A percentile compares a stretch with the other conserved stretches of the same genome.
phyloP scores from a whole-genome alignment of 2,797 vertebrate species.

The Thripadectes ignobilis region DNA sequence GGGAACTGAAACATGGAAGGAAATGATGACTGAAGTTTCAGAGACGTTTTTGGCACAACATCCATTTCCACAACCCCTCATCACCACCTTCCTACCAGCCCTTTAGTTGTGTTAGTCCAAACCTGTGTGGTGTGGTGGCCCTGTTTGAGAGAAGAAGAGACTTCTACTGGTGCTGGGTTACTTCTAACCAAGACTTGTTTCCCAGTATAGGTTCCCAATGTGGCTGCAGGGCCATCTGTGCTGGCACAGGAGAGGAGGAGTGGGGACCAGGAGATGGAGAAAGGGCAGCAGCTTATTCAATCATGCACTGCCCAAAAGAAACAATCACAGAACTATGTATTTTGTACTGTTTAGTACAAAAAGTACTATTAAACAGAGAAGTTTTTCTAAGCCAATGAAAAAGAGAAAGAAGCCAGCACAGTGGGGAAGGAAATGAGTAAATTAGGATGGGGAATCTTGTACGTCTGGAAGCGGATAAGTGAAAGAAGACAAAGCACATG shows the following conservation, averaged over 20 bases:
- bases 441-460: neutral
- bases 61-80: neutral
- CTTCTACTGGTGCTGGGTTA: neutral
- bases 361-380: neutral
- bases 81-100: neutral
- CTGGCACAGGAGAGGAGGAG: neutral
- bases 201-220: neutral
- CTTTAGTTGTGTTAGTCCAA: neutral
- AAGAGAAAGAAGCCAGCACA: neutral
- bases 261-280: neutral
- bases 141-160: neutral
- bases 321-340: neutral
- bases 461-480: neutral
- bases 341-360: neutral
- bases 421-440: constrained; percentile 30
- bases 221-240: neutral
- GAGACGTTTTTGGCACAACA: neutral
- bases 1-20: constrained; percentile 56
- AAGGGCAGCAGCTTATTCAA: neutral
- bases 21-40: constrained; percentile 26
- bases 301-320: neutral
- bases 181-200: neutral
- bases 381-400: neutral
- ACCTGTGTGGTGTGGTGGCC: neutral
- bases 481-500: constrained; percentile 8